Conservation (phyloP, 2,113 vertebrate genomes). For the Protomyctophum bolini region DNA sequence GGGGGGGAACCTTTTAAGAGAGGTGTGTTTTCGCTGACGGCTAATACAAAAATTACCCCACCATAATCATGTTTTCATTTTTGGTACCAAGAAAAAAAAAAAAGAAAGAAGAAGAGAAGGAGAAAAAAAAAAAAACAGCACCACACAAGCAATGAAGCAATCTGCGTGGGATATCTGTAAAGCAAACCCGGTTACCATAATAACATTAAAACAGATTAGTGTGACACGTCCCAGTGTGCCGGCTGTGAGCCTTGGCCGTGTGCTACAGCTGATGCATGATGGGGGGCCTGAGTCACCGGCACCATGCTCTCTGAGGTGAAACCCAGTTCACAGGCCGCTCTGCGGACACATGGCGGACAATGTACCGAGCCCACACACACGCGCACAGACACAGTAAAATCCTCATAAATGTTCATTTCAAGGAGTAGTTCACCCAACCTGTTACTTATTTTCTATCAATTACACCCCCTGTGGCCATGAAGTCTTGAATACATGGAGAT, state of each 20-base stretch:
- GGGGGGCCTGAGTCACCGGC: constrained; percentile 34
- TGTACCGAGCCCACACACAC: constrained; percentile 24
- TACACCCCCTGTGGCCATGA: no score
- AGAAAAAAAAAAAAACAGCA: constrained; percentile 11
- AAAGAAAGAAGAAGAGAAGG: constrained; percentile 2
- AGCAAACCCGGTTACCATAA: constrained; percentile 62
- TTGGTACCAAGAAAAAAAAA: constrained; percentile 14
- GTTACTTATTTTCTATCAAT: no score
- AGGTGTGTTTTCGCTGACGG: constrained; percentile 40
- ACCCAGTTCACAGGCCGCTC: constrained; percentile 56
- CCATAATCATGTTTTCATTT: constrained; percentile 60
- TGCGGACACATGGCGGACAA: constrained; percentile 14
- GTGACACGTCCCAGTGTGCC: constrained; percentile 64
- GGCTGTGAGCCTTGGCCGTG: constrained; percentile 19
- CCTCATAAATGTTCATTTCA: no score
- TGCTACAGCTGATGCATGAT: constrained; percentile 23
- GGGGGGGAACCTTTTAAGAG: constrained; percentile 29
- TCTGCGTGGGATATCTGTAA: constrained; percentile 51
- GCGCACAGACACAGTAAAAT: no score
- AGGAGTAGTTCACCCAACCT: no score
- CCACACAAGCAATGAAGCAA: constrained; percentile 45
- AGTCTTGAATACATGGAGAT: no score
- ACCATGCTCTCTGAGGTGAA: constrained; percentile 30
- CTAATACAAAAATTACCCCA: constrained; percentile 59
- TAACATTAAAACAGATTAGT: constrained; percentile 71